A percentile compares a stretch with the other conserved stretches of the same genome.
Conservation (phyloP, 2,888 invertebrate genomes). For the Hypsopygia costalis region DNA sequence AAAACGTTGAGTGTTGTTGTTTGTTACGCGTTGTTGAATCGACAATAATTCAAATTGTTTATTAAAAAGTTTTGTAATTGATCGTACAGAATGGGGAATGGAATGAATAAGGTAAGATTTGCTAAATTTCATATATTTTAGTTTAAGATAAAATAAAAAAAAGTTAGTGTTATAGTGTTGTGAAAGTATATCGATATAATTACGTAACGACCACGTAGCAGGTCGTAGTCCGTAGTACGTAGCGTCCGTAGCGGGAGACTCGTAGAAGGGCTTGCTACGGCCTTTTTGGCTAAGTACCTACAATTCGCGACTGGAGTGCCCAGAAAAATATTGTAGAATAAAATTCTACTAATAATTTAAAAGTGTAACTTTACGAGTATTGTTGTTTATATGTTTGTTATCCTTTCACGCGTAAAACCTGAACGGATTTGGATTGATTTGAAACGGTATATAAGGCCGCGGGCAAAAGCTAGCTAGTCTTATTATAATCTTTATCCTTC, state of each 20-base stretch:
- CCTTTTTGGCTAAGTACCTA: background rate
- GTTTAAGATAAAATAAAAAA: no score
- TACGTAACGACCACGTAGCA: conserved; percentile 46
- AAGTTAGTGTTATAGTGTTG: no score
- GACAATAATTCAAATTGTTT: conserved; percentile 52
- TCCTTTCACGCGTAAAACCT: no score
- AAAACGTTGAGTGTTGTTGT: conserved; percentile 39
- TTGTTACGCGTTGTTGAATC: conserved; percentile 31
- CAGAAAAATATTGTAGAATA: no score
- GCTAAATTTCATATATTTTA: no score
- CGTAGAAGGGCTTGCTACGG: background rate
- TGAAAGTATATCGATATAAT: conserved; percentile 20
- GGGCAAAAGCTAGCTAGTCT: no score
- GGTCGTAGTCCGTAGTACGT: conserved; percentile 29
- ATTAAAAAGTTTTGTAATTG: conserved; percentile 31
- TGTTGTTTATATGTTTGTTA: background rate
- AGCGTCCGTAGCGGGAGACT: background rate
- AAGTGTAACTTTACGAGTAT: no score
- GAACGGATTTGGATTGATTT: no score
- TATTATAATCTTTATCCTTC: no score
- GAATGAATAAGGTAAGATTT: conserved; percentile 91
- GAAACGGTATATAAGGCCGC: no score
- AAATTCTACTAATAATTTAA: no score
- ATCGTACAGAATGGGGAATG: conserved; percentile 86
- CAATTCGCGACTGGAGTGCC: background rate